Conservation (phyloP, 2,113 vertebrate species). For the Ondatra zibethicus region DNA sequence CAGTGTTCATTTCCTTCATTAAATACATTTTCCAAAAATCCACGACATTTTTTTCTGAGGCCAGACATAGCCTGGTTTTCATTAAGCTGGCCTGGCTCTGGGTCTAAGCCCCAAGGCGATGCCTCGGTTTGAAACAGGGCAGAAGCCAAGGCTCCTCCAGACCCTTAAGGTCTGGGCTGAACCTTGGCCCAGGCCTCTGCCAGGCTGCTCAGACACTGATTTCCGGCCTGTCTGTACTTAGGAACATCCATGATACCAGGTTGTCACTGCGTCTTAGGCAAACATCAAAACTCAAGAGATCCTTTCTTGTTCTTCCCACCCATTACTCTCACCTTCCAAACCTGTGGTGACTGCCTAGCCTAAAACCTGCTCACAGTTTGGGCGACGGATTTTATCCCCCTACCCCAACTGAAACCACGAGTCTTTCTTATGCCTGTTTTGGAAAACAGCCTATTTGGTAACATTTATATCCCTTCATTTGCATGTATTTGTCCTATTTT, state of each 20-base stretch:
- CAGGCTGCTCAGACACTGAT: constrained; percentile 45
- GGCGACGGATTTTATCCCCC: not conserved
- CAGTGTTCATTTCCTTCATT: constrained; percentile 59
- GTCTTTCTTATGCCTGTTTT: not conserved
- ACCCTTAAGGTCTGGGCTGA: not conserved
- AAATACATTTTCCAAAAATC: constrained; percentile 46
- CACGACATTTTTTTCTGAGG: not conserved
- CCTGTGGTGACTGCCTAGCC: not conserved
- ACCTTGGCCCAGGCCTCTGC: not conserved
- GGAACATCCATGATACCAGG: not conserved
- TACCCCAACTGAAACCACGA: too few species aligned
- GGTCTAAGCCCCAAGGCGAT: not conserved
- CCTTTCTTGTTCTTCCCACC: not conserved
- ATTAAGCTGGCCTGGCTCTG: constrained; percentile 43
- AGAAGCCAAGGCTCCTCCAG: not conserved
- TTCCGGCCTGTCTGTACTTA: not conserved
- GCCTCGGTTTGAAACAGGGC: not conserved
- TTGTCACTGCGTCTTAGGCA: not conserved
- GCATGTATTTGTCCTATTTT: not conserved
- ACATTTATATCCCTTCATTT: not conserved
- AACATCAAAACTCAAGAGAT: not conserved
- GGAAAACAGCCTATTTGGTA: not conserved
- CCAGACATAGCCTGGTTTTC: constrained; percentile 53
- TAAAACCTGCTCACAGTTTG: rapidly evolving
- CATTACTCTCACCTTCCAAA: not conserved